Base-by-base conservation (phyloP, 2,888 invertebrate species). In the Calephelis perditalis region DNA sequence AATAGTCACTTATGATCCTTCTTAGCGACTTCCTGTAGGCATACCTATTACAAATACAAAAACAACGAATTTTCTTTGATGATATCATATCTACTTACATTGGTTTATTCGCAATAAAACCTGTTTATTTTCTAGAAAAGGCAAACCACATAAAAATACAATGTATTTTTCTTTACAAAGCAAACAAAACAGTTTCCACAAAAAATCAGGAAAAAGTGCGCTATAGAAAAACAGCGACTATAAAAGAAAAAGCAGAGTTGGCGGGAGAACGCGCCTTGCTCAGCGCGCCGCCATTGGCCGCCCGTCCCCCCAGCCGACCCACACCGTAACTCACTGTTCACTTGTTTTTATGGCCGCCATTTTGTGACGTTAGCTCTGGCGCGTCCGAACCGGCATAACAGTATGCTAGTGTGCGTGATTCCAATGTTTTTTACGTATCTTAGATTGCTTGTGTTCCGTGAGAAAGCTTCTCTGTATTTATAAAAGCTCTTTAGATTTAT, bases 291-390 rank as follows among this genome's bases (percentile, higher is more conserved):
- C 84, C 71, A 90, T 90, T 90, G 90, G 90, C 75, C 76, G 78
- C 72, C 70, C 65, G 60, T 65, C 65, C 69, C 62, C 70, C 72
- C 71, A 73, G 73, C 61, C 68, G 63, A 63, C 68, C 67, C 67
- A 65, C 65, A 66, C 85, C 81, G 85, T 90, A 87, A 90, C 90
- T 89, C 90, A 88, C 90, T 87, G 83, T 90, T 90, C 89, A 87
- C 89, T 90, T 88, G 90, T 84, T 89, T 86, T 89, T 89, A 90
- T 82, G 85, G 88, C 87, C 82, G 89, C 89, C 89, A 90, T 90
- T 86, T 90, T 90, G 89, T 90, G 89, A 89, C 90, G 89, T 86
- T 86, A 82, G 84, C 83, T 76, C 77, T 63, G 60, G 62, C 65
- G 62, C 58, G 52, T 49, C 56, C 63, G 57, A 47, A 59, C 58